Evolutionary conservation across 92 coral and sea anemone species (phyloP).

Genomic region (Phenganax stokvisi): DNA sequence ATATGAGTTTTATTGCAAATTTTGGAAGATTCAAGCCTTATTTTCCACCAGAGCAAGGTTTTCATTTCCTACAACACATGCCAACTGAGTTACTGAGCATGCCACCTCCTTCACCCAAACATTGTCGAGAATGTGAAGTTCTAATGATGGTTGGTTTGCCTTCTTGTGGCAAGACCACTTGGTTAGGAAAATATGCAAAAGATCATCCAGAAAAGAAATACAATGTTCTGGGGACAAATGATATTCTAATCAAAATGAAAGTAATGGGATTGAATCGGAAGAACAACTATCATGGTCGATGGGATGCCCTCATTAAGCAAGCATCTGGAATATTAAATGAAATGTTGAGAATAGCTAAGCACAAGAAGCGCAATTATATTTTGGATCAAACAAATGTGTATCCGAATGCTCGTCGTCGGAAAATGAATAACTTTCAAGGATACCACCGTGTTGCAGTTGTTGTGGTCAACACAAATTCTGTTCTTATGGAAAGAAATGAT

Average conservation of each 20-base stretch:
- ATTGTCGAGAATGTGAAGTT: constrained; percentile 68
- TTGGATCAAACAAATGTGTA: constrained; percentile 98
- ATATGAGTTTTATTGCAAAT: constrained; percentile 80
- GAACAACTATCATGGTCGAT: constrained; percentile 91
- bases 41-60: constrained; percentile 62
- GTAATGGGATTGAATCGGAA: constrained; percentile 79
- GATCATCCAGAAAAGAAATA: constrained; percentile 75
- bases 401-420: constrained; percentile 78
- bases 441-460: constrained; percentile 74
- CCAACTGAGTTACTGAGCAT: constrained; percentile 46
- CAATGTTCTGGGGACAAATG: constrained; percentile 76
- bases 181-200: constrained; percentile 67
- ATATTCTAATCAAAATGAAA: constrained; percentile 83
- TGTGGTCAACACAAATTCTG: constrained; percentile 63
- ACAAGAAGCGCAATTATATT: constrained; percentile 76
- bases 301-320: constrained; percentile 94
- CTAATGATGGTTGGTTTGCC: constrained; percentile 99
- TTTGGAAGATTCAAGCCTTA: constrained; percentile 65
- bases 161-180: constrained; percentile 79
- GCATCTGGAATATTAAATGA: constrained; percentile 79
- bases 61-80: constrained; percentile 54
- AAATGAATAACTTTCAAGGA: constrained; percentile 73
- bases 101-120: constrained; percentile 60
- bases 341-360: constrained; percentile 77
- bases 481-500: constrained; percentile 62